Conservation (phyloP, 2,113 vertebrate species). For the western clawed frog (Xenopus tropicalis) region UCB_Xtro_10.0 CM004449.2:88258501-88259000, state of each 20-base stretch:
- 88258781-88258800: constrained; percentile 17
- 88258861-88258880: constrained; percentile 36
- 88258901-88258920: constrained; percentile 1
- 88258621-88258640: constrained; percentile 14
- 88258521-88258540: background rate
- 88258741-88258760: constrained; percentile 22
- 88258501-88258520: background rate
- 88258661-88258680: constrained; percentile 15
- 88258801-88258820: constrained; percentile 13
- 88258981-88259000: too few relatives aligned
- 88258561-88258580: background rate
- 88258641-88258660: constrained; percentile 19
- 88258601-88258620: background rate
- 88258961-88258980: too few relatives aligned
- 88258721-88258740: constrained; percentile 10
- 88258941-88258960: too few relatives aligned
- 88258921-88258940: background rate
- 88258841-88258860: constrained; percentile 25
- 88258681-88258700: constrained; percentile 17
- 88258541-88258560: background rate
- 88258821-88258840: constrained; percentile 15
- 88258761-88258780: constrained; percentile 32
- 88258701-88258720: constrained; percentile 32
- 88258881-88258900: constrained; percentile 26
- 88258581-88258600: constrained; percentile 2